Base-by-base conservation (phyloP, 2,888 invertebrate species). In the Andricus quercusramuli region DNA sequence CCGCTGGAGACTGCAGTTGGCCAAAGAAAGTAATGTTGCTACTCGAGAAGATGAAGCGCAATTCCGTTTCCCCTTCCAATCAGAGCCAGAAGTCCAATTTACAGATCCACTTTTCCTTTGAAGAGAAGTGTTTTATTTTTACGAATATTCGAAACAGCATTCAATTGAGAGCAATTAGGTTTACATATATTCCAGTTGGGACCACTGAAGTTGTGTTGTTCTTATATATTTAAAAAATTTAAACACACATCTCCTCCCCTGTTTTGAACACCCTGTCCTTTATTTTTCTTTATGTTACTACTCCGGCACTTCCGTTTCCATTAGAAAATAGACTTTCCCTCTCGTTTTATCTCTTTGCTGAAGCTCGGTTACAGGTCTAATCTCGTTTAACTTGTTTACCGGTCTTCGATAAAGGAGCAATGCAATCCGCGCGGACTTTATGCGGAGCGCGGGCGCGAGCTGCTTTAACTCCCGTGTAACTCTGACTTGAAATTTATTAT, bases 11-110 rank as follows among this genome's bases (percentile, higher is more conserved):
- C 70, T 47, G 20, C 74, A 78, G 80, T 83, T 86, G 79, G 84
- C 85, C 78, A 85, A 89, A 88, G 88, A 90, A 90, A 89, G 89
- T 88, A 89, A 88, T 88, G 88, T 88, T 86, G 85, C 88, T 88
- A 89, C 90, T 90, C 89, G 89, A 88, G 89, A 89, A 91, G 90
- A 91, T 90, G 90, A 91, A 90, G 87, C 89, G 86, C 83, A 85
- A 85, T 84, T 79, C 51, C 59, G 32, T 67, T 78, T 56, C 79
- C 77, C 67, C 80, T 37, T 41, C 37, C 11, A 67, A 20, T 41
- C 67, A 41, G 11, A 20, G 13, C n/a, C 20, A n/a, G 32, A 67
- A 67, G 22, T 37, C 8, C 37, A 37, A 20, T 37, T 41, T 66
- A 2, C n/a, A 66, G 32, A 66, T 17, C 5, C 8, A 11, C 37